Evolutionary conservation across 1,140 invertebrate species (phyloP).

Genomic region (Aradophagus sp.): DNA sequence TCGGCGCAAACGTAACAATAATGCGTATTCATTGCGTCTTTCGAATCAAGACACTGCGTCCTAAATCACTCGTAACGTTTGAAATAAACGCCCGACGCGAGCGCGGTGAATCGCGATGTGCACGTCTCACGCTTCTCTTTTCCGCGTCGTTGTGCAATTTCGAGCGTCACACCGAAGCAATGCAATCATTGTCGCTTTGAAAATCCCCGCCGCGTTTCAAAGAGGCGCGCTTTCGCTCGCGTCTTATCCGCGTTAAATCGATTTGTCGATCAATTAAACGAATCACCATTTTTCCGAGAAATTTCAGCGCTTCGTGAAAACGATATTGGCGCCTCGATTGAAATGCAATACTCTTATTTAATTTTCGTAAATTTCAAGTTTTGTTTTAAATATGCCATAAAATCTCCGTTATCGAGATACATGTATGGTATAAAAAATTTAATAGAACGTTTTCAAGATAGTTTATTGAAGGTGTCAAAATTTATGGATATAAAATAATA

Average conservation of each 20-base stretch:
- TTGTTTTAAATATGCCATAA: too few species aligned
- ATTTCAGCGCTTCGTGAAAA: too few species aligned
- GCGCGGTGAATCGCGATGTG: slow-evolving; percentile 31
- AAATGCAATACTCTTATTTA: too few species aligned
- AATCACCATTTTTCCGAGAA: neutral
- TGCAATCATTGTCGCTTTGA: slow-evolving; percentile 21
- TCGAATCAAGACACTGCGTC: slow-evolving; percentile 23
- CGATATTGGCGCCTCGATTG: too few species aligned
- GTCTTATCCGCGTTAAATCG: slow-evolving; percentile 3
- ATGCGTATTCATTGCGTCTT: slow-evolving; percentile 22
- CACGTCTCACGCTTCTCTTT: slow-evolving; percentile 47
- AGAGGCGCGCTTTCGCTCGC: slow-evolving; percentile 7
- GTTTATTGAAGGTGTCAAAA: too few species aligned
- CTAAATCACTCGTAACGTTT: slow-evolving; percentile 39
- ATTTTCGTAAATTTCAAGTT: too few species aligned
- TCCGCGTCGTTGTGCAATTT: slow-evolving; percentile 40
- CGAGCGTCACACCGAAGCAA: slow-evolving; percentile 22
- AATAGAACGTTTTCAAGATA: too few species aligned
- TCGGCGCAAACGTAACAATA: too few species aligned
- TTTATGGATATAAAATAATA: too few species aligned
- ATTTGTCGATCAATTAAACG: slow-evolving; percentile 10
- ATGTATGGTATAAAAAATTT: too few species aligned
- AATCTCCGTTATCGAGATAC: too few species aligned
- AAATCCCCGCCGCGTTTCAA: slow-evolving; percentile 15
- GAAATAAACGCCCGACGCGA: slow-evolving; percentile 12